These are phyloP conservation scores for Heterodera carotae DNA, from an alignment of 1,140 invertebrate genomes.

Conservation along the genomic window DNA sequence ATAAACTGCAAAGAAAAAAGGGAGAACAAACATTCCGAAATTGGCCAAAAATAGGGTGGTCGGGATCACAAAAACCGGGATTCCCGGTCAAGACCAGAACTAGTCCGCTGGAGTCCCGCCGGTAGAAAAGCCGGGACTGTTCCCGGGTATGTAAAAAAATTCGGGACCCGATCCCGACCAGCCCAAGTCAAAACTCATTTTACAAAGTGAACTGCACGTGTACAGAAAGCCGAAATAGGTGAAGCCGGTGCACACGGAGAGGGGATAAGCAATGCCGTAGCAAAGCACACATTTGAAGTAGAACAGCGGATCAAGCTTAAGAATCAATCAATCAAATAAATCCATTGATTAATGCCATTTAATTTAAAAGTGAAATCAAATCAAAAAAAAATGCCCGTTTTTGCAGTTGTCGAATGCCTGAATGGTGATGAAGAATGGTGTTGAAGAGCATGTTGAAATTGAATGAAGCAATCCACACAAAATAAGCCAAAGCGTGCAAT, in stretches of 20 bases:
- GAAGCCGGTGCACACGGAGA: conserved; percentile 60
- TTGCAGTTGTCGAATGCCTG: conserved; percentile 49
- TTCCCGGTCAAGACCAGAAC: no score
- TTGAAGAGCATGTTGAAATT: conserved; percentile 65
- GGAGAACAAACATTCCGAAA: conserved; percentile 24
- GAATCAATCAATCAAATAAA: background rate
- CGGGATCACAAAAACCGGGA: no score
- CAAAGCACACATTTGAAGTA: conserved; percentile 57
- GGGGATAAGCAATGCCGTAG: conserved; percentile 47
- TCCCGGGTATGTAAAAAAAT: no score
- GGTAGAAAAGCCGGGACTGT: no score
- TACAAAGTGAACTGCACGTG: conserved; percentile 51
- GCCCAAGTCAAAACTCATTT: conserved; percentile 15
- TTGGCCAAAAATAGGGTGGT: background rate
- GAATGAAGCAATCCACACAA: conserved; percentile 59
- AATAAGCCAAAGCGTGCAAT: conserved; percentile 55
- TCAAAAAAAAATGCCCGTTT: conserved; percentile 32
- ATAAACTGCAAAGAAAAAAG: conserved; percentile 53
- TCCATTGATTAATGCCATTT: no score
- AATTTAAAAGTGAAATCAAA: conserved; percentile 23
- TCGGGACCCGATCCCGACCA: no score
- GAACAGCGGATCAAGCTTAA: conserved; percentile 58
- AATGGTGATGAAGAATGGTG: conserved; percentile 54
- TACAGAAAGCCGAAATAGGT: conserved; percentile 53
- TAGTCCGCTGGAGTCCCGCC: no score